Evolutionary conservation across 2,797 vertebrate species (phyloP), one percentile per base, ranked within the genome.

Genomic region (Chelmon rostratus): DNA sequence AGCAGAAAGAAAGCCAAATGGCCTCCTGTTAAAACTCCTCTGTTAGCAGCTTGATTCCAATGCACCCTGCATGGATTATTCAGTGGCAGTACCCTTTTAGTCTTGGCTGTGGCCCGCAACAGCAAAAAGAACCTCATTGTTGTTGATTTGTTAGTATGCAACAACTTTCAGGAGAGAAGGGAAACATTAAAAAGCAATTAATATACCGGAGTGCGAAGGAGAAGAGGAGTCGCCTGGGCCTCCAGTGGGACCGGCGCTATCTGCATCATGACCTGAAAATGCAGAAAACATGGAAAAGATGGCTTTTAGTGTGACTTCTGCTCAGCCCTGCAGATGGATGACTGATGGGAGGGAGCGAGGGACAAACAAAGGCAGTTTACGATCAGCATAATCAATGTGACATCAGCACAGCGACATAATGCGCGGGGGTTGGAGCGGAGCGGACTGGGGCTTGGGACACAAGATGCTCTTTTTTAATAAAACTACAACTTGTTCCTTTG

Each of bases 361-460:
- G 85, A 90, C 90, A 93, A 94, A 95, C 94, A 95, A 95, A 94
- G 88, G 90, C 87, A 78, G 93, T 94, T 94, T 94, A 93, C 70
- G 67, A 94, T 91, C 95, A 93, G 95, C 95, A 96, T 96, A 96
- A 96, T 96, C 93, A 94, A 96, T 96, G 94, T 96, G 96, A 96
- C 96, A 96, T 95, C 91, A 94, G 91, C 90, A 84, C 87, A 81
- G 87, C 78, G 47, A 74, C 92, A 91, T 94, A 91, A 94, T 94
- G 93, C 33, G 56, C 21, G 47, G 87, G 90, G 85, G 88, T 57
- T 81, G 79, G 72, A 85, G 62, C 1, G 42, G 72, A 83, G 82
- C 31, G 40, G 8, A 40, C 38, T 11, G 18, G 52, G 82, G 76
- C 61, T 16, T 16, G 58, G 47, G 76, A 56, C 71, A 86, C 81